Base-by-base conservation (phyloP, 2,888 invertebrate genomes). In the Chalcosyrphus nemorum region DNA sequence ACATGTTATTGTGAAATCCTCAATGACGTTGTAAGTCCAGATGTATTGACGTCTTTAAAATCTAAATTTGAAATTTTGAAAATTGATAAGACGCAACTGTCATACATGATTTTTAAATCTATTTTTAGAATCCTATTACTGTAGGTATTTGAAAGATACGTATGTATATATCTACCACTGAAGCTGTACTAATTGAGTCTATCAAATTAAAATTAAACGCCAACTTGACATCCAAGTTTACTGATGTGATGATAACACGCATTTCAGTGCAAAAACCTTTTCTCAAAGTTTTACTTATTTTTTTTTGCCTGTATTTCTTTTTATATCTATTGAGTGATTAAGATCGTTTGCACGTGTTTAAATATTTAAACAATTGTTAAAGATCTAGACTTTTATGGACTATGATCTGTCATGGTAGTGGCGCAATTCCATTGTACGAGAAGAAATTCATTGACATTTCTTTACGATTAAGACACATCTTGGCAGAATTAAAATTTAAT, bases 341-440 rank as follows among this genome's bases (percentile, higher is more conserved):
- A 66, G 52, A 50, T 66, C 47, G 57, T n/a, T 29, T 29, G 57
- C 50, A 75, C 57, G 63, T 81, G 75, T 75, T 57, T 75, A 63
- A 75, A 81, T 57, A 50, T 63, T 81, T 75, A 32, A 52, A 75
- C 70, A 81, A 75, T 41, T 57, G 74, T 15, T 15, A 13, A 41
- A 13, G 13, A 24, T 57, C 15, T 2, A 15, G 15, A 19, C 11
- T 13, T 27, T 4, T 41, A 11, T 3, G 7, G 13, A 15, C 19
- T 41, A 59, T 59, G 59, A 59, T 59, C 24, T 59, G 41, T 24
- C 4, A 13, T 41, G 19, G n/a, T 2, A 19, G 9, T 45, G 3
- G 19, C 19, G 3, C 17, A 56, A 41, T 24, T 1, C 1, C 7
- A 38, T n/a, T n/a, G n/a, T 2, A 15, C 19, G 13, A 7, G 3